A percentile compares a stretch with the other conserved stretches of the same genome.
Conservation (phyloP, 2,113 vertebrate genomes). For the Xerus inauris region DNA sequence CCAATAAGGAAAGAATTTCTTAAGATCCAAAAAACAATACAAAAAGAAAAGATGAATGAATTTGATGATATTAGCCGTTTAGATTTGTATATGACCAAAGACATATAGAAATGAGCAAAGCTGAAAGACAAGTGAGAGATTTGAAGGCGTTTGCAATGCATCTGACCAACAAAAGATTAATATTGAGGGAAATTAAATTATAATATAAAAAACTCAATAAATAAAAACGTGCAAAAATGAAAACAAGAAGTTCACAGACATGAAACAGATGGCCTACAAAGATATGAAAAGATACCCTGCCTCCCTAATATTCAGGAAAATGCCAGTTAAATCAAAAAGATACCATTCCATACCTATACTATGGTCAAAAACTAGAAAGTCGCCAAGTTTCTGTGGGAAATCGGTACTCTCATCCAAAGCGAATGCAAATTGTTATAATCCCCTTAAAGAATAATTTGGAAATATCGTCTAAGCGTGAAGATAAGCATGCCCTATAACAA, state of each 20-base stretch:
- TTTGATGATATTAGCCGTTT: background rate
- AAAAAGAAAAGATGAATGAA: background rate
- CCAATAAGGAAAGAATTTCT: background rate
- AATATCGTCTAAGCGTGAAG: background rate
- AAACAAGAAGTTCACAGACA: constrained; percentile 30
- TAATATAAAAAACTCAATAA: background rate
- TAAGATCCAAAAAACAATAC: background rate
- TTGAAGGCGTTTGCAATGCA: background rate
- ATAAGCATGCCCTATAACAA: background rate
- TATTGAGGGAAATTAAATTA: background rate
- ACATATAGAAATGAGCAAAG: background rate
- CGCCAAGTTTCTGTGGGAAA: background rate
- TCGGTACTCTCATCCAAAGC: background rate
- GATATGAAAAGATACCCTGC: background rate
- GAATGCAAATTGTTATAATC: background rate
- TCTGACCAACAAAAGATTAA: background rate
- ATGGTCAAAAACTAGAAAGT: background rate
- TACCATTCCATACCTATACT: background rate
- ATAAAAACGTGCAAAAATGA: background rate
- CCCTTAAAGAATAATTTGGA: background rate
- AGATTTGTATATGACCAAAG: background rate
- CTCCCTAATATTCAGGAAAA: background rate
- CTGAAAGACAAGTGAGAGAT: background rate
- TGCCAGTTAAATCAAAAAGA: background rate
- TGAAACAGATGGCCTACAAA: background rate